Evolutionary conservation across 2,888 invertebrate species (phyloP), one percentile per base, ranked within the genome.

Genomic region (Perizoma flavofasciatum): DNA sequence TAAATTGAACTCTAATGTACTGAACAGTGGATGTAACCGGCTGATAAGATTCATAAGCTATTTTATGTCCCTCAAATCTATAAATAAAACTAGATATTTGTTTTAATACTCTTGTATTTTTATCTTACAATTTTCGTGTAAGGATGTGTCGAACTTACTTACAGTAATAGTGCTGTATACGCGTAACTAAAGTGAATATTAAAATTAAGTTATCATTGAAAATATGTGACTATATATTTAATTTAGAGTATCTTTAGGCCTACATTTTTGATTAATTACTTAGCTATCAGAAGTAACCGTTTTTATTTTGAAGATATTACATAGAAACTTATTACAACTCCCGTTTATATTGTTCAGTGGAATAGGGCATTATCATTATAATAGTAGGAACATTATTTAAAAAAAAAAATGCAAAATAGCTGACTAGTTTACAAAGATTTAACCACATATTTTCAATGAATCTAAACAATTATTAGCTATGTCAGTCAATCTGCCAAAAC

Each of bases 401-500:
- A 56, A 45, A 59, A 53, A 39, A 50, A 47, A 6, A n/a, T n/a
- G 59, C 61, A 66, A 64, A 56, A 47, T 35, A 54, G 34, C n/a
- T 4, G 7, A 22, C 34, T n/a, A 22, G n/a, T 1, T 8, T 22
- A 43, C 49, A 63, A 49, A 44, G 9, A 47, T 58, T 55, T 45
- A 39, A 59, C 76, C 78, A 80, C 77, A 79, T 75, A 81, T 75
- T 74, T 70, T 71, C 63, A 66, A 65, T 59, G 47, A 53, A 47
- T 49, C 55, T 61, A 61, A 58, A 60, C 11, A 22, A 41, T 48
- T 69, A 69, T 69, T 57, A 65, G 44, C 68, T 82, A 81, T 74
- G 69, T 85, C 85, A 86, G 86, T 86, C 85, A 80, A 83, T 65
- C 71, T 67, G 72, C 75, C 75, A 74, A 83, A 82, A 83, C 83